phyloP scores from a whole-genome alignment of 2,888 invertebrate species.

The Opisthograptis luteolata region DNA sequence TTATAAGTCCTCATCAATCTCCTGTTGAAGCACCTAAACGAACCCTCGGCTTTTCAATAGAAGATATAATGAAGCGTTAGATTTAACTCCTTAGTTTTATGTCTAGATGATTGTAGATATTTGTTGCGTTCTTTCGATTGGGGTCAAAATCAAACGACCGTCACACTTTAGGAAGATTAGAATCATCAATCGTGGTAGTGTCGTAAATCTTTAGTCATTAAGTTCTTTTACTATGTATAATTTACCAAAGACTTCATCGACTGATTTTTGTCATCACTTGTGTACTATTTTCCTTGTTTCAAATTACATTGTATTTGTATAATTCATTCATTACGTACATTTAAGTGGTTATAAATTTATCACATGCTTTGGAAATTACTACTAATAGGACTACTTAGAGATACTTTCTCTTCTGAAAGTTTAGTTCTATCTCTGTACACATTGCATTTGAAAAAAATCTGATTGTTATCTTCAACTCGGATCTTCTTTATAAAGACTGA shows the following conservation, averaged over 20 bases:
- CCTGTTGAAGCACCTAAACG: conserved; percentile 72
- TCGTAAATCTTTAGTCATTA: conserved; percentile 32
- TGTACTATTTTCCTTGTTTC: conserved; percentile 7
- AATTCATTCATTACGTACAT: not conserved
- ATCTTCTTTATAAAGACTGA: conserved; percentile 76
- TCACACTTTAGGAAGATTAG: conserved; percentile 26
- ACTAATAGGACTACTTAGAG: not conserved
- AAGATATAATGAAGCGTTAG: conserved; percentile 94
- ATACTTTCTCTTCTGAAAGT: not conserved
- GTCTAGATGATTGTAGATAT: conserved; percentile 41
- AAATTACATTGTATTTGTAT: not conserved
- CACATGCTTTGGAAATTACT: not conserved
- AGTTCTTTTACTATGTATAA: conserved; percentile 27
- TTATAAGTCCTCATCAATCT: conserved; percentile 61
- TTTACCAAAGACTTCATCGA: conserved; percentile 41
- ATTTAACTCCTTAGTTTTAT: conserved; percentile 39
- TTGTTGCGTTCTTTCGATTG: conserved; percentile 38
- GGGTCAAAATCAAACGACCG: conserved; percentile 30
- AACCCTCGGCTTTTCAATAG: conserved; percentile 92
- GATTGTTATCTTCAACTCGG: conserved; percentile 39
- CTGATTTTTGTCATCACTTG: conserved; percentile 34
- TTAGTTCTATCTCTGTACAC: not conserved
- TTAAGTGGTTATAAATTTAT: not conserved
- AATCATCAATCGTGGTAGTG: conserved; percentile 26
- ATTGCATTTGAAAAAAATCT: conserved; percentile 1